Conservation (phyloP, 1,140 invertebrate species). For the Drosophila triauraria region DNA sequence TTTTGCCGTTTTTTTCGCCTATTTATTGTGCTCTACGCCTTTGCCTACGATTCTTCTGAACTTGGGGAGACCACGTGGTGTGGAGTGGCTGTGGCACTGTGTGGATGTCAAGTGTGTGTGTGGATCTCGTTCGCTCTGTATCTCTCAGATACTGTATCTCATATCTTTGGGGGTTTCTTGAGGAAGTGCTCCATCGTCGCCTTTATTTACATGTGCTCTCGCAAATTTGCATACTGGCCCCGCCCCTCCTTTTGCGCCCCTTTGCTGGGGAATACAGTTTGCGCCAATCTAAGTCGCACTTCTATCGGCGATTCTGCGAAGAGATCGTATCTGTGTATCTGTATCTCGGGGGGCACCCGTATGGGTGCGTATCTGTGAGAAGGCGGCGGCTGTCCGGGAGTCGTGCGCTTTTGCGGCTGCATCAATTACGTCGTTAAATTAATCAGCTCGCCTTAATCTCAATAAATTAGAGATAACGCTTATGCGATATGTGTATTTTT, state of each 20-base stretch:
- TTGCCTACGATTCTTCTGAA: constrained; percentile 70
- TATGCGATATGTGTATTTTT: constrained; percentile 40
- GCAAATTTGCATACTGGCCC: constrained; percentile 63
- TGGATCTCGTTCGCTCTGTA: constrained; percentile 46
- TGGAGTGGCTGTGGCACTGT: constrained; percentile 25
- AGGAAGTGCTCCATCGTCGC: constrained; percentile 72
- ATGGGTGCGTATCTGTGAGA: constrained; percentile 38
- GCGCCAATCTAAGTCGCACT: constrained; percentile 72
- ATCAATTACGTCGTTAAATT: constrained; percentile 77
- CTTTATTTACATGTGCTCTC: constrained; percentile 64
- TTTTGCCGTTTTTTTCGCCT: constrained; percentile 53
- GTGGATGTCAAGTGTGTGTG: constrained; percentile 51
- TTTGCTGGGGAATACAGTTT: constrained; percentile 4
- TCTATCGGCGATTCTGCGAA: constrained; percentile 50
- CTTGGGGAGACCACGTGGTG: constrained; percentile 78
- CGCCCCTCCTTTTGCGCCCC: constrained; percentile 25
- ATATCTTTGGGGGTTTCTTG: constrained; percentile 47
- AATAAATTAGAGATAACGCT: constrained; percentile 66
- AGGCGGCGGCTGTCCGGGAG: constrained; percentile 54
- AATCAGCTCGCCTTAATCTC: constrained; percentile 64
- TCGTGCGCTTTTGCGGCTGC: constrained; percentile 57
- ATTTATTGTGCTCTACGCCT: constrained; percentile 69
- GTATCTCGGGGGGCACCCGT: constrained; percentile 21
- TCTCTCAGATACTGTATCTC: constrained; percentile 49
- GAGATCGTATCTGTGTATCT: constrained; percentile 27